A percentile compares a stretch with the other conserved stretches of the same genome.
Evolutionary conservation across 2,113 vertebrate species (phyloP).

Genomic region (Zosterops lateralis): DNA sequence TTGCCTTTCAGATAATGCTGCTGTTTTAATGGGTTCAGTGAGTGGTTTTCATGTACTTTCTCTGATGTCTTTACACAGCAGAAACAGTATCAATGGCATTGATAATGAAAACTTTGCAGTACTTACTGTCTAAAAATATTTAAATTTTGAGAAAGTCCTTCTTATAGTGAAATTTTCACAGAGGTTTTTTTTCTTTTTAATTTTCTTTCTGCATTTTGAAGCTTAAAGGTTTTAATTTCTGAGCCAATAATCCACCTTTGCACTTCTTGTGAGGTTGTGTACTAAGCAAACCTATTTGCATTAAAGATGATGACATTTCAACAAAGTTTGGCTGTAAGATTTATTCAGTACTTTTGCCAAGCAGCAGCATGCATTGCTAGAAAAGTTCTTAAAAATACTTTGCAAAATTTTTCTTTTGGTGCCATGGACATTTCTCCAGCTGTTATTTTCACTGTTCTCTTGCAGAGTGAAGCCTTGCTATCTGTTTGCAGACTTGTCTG

Average conservation of each 20-base stretch:
- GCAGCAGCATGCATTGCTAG: not conserved
- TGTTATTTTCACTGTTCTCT: not conserved
- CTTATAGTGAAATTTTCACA: not conserved
- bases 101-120: constrained; percentile 14
- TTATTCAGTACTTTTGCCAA: constrained; percentile 11
- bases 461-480: not conserved
- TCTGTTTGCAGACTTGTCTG: not conserved
- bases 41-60: not conserved
- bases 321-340: not conserved
- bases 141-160: not conserved
- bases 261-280: not conserved
- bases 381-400: not conserved
- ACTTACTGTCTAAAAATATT: not conserved
- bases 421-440: not conserved
- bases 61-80: not conserved
- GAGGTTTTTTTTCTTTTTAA: not conserved
- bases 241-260: not conserved
- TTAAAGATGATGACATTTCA: constrained; percentile 23
- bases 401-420: not conserved
- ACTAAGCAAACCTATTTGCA: not conserved
- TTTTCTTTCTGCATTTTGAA: not conserved
- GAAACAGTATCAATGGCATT: not conserved
- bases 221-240: not conserved
- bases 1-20: not conserved
- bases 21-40: not conserved